These are phyloP conservation scores for Thinocorus orbignyianus DNA, from an alignment of 2,113 vertebrate genomes.

Conservation along the genomic window DNA sequence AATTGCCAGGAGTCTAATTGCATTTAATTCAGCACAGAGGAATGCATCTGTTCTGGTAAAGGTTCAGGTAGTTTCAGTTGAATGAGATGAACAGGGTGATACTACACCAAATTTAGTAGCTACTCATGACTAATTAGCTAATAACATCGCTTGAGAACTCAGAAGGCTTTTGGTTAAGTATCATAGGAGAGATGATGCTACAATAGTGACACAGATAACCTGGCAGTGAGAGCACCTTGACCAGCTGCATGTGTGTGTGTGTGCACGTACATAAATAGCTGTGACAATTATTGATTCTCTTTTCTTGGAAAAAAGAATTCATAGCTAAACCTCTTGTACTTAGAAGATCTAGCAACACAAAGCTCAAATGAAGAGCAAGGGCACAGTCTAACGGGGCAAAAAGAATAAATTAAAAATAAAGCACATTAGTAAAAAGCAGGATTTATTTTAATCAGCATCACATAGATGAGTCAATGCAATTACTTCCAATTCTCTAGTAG, in stretches of 20 bases:
- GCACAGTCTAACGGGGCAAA: background rate
- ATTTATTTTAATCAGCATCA: background rate
- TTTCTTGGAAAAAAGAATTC: background rate
- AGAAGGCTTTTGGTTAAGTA: background rate
- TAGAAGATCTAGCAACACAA: background rate
- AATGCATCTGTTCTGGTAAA: background rate
- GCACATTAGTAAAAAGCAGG: background rate
- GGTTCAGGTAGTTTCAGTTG: background rate
- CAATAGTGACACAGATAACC: background rate
- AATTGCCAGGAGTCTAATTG: background rate
- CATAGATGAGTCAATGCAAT: background rate
- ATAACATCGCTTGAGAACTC: background rate
- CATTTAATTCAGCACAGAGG: background rate
- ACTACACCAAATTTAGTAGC: background rate
- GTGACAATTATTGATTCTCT: background rate
- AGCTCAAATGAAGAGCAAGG: background rate
- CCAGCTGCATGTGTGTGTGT: accelerated
- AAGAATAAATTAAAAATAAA: background rate
- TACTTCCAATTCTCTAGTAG: background rate
- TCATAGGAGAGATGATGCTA: background rate
- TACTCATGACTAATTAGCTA: background rate
- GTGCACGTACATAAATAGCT: background rate
- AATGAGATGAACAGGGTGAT: background rate
- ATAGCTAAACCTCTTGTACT: background rate
- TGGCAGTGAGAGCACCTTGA: background rate